Percentiles rank a stretch among this genome's conserved stretches.
phyloP scores from a whole-genome alignment of 2,888 invertebrate genomes.

The Pristionchus fissidentatus region DNA sequence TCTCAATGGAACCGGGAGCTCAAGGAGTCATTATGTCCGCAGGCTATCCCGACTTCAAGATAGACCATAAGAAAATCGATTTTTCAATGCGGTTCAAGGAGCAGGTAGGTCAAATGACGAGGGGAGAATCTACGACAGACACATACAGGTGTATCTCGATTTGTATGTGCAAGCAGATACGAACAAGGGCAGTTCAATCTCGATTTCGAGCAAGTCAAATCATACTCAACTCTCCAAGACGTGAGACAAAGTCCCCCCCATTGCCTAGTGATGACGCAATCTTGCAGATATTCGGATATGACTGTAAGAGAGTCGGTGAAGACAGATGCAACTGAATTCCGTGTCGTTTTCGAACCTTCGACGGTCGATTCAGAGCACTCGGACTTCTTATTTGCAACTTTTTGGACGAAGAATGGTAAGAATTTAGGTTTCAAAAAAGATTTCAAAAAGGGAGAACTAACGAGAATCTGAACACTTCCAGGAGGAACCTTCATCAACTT shows the following conservation, averaged over 20 bases:
- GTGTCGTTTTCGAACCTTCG: conserved; percentile 1
- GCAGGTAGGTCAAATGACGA: background rate
- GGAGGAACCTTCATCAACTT: background rate
- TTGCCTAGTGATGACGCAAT: background rate
- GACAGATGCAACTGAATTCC: conserved; percentile 12
- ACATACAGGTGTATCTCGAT: conserved; percentile 13
- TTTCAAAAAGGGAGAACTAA: too few relatives aligned
- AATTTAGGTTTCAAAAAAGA: background rate
- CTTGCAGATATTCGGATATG: conserved; percentile 18
- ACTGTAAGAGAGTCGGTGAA: conserved; percentile 8
- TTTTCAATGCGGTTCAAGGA: conserved; percentile 32
- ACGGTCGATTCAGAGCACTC: background rate
- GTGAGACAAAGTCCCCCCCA: background rate
- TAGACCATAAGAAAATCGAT: background rate
- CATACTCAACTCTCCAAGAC: conserved; percentile 27
- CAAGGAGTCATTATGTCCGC: conserved; percentile 44
- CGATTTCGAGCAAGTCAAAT: conserved; percentile 11
- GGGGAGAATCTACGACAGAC: background rate
- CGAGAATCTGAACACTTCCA: background rate
- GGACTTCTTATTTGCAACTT: conserved; percentile 20
- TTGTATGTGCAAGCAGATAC: conserved; percentile 28
- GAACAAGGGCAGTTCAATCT: background rate
- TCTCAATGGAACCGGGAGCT: background rate
- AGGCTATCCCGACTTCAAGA: conserved; percentile 35
- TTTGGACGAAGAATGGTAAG: conserved; percentile 24